These are phyloP conservation scores for Habropoda laboriosa DNA, from an alignment of 1,140 invertebrate genomes.

Conservation along the genomic window DNA sequence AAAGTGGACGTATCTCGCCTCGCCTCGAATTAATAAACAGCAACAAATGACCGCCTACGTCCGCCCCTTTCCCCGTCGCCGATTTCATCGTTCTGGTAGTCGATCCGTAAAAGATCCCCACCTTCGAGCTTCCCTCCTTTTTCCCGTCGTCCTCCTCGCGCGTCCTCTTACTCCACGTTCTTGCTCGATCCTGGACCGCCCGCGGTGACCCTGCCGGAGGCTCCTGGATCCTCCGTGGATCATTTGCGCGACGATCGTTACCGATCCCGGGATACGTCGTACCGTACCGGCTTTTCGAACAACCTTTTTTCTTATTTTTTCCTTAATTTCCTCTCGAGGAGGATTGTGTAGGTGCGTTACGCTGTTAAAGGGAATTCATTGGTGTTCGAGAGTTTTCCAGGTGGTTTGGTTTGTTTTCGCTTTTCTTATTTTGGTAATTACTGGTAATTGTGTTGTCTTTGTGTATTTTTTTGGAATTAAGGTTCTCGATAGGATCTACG, in stretches of 20 bases:
- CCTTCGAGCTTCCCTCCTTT: constrained; percentile 23
- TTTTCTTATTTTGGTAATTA: not conserved
- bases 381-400: not conserved
- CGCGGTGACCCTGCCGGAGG: constrained; percentile 53
- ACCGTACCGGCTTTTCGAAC: constrained; percentile 19
- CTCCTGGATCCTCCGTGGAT: constrained; percentile 53
- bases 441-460: too few relatives aligned
- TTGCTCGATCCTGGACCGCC: constrained; percentile 56
- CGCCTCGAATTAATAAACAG: constrained; percentile 81
- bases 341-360: not conserved
- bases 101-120: constrained; percentile 70
- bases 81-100: constrained; percentile 76
- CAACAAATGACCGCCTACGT: constrained; percentile 79
- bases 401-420: not conserved
- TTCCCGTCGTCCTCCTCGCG: constrained; percentile 14
- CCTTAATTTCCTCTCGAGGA: not conserved
- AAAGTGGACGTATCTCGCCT: constrained; percentile 77
- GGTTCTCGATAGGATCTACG: too few relatives aligned
- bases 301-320: not conserved
- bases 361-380: not conserved
- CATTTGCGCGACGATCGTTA: constrained; percentile 59
- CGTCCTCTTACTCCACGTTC: constrained; percentile 11
- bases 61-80: constrained; percentile 73
- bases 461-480: too few relatives aligned
- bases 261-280: constrained; percentile 32